Conservation (phyloP, 2,888 invertebrate genomes). For the Eupithecia subumbrata region DNA sequence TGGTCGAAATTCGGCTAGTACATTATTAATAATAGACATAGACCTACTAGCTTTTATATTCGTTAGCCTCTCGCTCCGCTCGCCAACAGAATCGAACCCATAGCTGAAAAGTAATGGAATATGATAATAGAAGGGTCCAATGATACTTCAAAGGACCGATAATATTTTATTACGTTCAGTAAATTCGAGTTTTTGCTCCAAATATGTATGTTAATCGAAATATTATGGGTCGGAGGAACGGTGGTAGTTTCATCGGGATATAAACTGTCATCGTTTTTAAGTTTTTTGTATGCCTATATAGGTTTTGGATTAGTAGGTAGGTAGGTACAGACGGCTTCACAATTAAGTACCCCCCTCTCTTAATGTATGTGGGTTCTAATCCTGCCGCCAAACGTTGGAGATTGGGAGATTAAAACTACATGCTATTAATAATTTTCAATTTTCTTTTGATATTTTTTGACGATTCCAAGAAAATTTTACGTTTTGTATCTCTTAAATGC, state of each 20-base stretch:
- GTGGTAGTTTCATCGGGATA: background rate
- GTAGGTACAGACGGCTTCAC: too few relatives aligned
- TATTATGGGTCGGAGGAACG: constrained; percentile 5
- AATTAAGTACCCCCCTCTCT: too few relatives aligned
- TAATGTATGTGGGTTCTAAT: too few relatives aligned
- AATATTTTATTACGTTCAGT: constrained; percentile 43
- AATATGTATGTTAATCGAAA: constrained; percentile 11
- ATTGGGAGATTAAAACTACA: too few relatives aligned
- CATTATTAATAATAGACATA: too few relatives aligned
- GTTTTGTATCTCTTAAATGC: too few relatives aligned
- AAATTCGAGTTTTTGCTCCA: constrained; percentile 17
- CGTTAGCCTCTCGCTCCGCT: constrained; percentile 17
- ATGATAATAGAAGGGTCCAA: constrained; percentile 44
- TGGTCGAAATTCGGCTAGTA: too few relatives aligned
- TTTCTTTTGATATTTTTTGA: too few relatives aligned
- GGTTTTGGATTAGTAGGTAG: too few relatives aligned
- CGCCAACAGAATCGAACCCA: constrained; percentile 15
- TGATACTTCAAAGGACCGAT: constrained; percentile 29
- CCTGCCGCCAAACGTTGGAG: too few relatives aligned
- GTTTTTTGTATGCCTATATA: background rate
- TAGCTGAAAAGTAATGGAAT: constrained; percentile 42
- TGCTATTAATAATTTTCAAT: too few relatives aligned
- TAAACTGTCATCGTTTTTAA: background rate
- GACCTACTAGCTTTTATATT: background rate
- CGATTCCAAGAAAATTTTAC: too few relatives aligned